phyloP scores from a whole-genome alignment of 1,140 invertebrate species.

The Amphibalanus amphitrite region DNA sequence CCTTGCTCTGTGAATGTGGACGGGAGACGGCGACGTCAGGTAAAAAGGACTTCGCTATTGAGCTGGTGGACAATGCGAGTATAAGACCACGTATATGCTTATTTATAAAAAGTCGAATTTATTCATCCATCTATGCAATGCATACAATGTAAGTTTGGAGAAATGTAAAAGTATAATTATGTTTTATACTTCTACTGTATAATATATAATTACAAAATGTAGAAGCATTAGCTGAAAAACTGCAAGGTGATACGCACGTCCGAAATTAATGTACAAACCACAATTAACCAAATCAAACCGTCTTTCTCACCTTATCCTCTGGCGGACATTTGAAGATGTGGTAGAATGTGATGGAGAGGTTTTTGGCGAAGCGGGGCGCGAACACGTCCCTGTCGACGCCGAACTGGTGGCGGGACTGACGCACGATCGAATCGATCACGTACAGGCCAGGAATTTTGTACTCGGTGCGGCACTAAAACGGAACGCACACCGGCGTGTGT shows the following conservation, averaged over 20 bases:
- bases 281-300: too few relatives aligned
- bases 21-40: slow-evolving; percentile 8
- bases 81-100: too few relatives aligned
- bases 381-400: slow-evolving; percentile 95
- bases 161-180: too few relatives aligned
- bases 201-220: too few relatives aligned
- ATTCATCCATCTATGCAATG: too few relatives aligned
- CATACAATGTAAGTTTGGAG: too few relatives aligned
- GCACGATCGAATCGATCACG: slow-evolving; percentile 96
- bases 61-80: background rate
- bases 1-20: slow-evolving; percentile 73
- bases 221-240: too few relatives aligned
- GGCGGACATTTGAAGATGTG: slow-evolving; percentile 83
- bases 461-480: slow-evolving; percentile 38
- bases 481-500: background rate
- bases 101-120: too few relatives aligned
- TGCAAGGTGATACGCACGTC: too few relatives aligned
- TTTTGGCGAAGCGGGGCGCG: slow-evolving; percentile 87
- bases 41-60: background rate
- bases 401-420: slow-evolving; percentile 93
- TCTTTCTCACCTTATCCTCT: slow-evolving; percentile 83
- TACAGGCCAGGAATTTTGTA: slow-evolving; percentile 95
- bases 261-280: too few relatives aligned
- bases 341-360: slow-evolving; percentile 82
- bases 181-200: too few relatives aligned